phyloP scores from a whole-genome alignment of 2,797 vertebrate species.

The Leptoclinus maculatus region DNA sequence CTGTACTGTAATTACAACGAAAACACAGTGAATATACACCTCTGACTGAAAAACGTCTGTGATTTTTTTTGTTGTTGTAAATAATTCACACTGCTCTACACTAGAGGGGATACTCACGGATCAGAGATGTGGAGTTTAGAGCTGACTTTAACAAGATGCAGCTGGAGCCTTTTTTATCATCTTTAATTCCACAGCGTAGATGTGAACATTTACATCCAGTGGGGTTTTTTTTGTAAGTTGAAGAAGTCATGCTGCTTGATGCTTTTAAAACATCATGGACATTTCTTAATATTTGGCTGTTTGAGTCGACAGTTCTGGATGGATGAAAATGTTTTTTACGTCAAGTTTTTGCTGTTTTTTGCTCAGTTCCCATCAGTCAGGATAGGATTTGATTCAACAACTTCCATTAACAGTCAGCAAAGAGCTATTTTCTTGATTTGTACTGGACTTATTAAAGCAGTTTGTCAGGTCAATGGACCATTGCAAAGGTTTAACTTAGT shows the following conservation, averaged over 20 bases:
- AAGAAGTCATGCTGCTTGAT: not conserved
- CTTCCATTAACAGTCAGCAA: not conserved
- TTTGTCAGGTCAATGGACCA: not conserved
- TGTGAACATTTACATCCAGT: conserved; percentile 12
- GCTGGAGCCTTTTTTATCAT: not conserved
- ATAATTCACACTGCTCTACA: conserved; percentile 47
- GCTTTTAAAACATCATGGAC: not conserved
- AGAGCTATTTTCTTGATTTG: not conserved
- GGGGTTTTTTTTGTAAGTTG: conserved; percentile 6
- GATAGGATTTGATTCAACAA: not conserved
- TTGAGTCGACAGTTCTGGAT: not conserved
- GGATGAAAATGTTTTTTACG: not conserved
- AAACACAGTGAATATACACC: conserved; percentile 54
- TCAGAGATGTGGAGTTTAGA: conserved; percentile 41
- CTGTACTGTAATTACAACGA: conserved; percentile 66
- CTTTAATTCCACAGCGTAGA: conserved; percentile 6
- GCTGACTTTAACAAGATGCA: not conserved
- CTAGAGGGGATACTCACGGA: conserved; percentile 67
- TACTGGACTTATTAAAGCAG: not conserved
- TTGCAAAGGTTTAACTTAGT: not conserved
- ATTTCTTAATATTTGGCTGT: not conserved
- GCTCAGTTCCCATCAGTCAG: not conserved
- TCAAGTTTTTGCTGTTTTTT: not conserved
- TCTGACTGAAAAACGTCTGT: conserved; percentile 61
- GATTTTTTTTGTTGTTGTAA: conserved; percentile 65